Base-by-base conservation (phyloP, 2,888 invertebrate species). In the Blastobasis lacticolella region DNA sequence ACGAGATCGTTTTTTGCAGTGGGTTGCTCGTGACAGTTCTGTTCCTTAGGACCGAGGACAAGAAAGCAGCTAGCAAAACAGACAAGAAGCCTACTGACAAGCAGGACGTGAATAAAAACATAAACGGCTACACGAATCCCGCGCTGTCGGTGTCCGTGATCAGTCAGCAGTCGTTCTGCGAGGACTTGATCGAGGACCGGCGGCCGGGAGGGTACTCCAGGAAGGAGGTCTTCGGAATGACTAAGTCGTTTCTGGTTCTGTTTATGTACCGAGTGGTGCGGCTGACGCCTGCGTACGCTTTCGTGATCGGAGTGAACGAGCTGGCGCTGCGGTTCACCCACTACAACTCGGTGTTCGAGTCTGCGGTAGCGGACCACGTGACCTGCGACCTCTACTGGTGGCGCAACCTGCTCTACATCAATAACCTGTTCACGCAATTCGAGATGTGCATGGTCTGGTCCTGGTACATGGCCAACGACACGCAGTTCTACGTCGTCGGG, bases 381-480 rank as follows among this genome's bases (percentile, higher is more conserved):
- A 94, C 92, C n/a, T 95, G 95, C 70, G 91, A 91, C 49, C 89
- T 90, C 58, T 94, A 89, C 73, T 95, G 95, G 95, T 95, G 95
- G 95, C 88, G 95, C 54, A 95, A 95, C 68, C 89, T 93, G n/a
- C 83, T 95, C 10, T 95, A 94, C 72, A 92, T 95, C 66, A 95
- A 95, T 76, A 95, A 94, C 67, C 90, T 94, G 70, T 95, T 90
- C 72, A 92, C 94, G 0, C 91, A 92, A 69, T 85, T 88, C 37
- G 94, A 94, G 69, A 93, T 94, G 89, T 94, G 94, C 73, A 93
- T 94, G 93, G 89, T 93, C 53, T 94, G 94, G 94, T 93, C 93
- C 47, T 94, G 94, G 94, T 94, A 94, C 64, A 92, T 94, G 89
- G 93, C 94, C 6, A 94, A 94, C 64, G 94, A 94, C 67, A 94